phyloP scores from a whole-genome alignment of 2,797 vertebrate genomes.

The Enteromius argenteus region DNA sequence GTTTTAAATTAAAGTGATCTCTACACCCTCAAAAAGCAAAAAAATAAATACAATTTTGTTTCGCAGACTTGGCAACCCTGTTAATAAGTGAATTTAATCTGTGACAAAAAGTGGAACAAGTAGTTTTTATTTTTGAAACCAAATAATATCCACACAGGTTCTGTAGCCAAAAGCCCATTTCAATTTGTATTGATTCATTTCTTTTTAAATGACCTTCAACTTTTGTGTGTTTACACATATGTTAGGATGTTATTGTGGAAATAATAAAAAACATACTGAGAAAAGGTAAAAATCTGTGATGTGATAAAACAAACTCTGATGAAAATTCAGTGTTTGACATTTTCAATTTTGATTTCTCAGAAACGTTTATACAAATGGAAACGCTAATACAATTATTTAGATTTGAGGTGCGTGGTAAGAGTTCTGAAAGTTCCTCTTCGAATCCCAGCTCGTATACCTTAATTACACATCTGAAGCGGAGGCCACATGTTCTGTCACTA shows the following conservation, averaged over 20 bases:
- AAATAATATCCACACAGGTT: neutral
- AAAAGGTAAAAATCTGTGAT: neutral
- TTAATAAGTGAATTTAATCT: neutral
- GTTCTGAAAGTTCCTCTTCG: constrained; percentile 25
- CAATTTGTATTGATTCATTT: neutral
- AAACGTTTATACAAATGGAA: constrained; percentile 24
- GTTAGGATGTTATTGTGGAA: constrained; percentile 4
- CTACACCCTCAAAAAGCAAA: neutral
- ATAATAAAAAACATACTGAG: constrained; percentile 9
- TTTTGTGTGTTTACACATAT: constrained; percentile 5
- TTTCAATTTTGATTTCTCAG: neutral
- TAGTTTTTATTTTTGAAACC: neutral
- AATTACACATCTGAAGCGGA: constrained; percentile 46
- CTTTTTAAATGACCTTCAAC: constrained; percentile 17
- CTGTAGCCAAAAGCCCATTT: neutral
- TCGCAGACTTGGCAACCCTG: neutral
- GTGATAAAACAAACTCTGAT: neutral
- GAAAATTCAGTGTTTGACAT: constrained; percentile 22
- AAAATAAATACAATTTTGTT: neutral
- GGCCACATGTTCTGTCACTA: constrained; percentile 49
- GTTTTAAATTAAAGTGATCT: neutral
- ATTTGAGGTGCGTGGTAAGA: constrained; percentile 17
- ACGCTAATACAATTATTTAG: constrained; percentile 31
- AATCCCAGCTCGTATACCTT: constrained; percentile 39
- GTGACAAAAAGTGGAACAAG: neutral